phyloP scores from a whole-genome alignment of 2,888 invertebrate genomes.

The Argynnis bischoffii region DNA sequence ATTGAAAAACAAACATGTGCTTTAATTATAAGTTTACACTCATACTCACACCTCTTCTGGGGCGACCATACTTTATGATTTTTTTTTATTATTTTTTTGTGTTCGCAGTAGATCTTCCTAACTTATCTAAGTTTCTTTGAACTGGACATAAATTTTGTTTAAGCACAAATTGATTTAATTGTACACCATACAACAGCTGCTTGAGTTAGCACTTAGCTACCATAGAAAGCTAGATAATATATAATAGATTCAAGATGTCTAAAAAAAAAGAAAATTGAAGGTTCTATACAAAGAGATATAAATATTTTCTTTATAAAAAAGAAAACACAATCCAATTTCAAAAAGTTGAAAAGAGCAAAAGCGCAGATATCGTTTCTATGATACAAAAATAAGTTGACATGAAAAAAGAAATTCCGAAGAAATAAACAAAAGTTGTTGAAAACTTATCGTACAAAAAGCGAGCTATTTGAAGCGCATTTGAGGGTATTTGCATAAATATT shows the following conservation, averaged over 20 bases:
- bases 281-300: no score
- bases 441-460: constrained; percentile 43
- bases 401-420: constrained; percentile 15
- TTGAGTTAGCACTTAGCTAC: no score
- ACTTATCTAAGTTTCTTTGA: no score
- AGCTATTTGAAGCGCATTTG: constrained; percentile 33
- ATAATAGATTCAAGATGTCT: no score
- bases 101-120: neutral
- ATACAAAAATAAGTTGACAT: constrained; percentile 11
- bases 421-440: constrained; percentile 39
- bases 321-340: neutral
- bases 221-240: no score
- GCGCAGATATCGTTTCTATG: constrained; percentile 5
- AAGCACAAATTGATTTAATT: no score
- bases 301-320: neutral
- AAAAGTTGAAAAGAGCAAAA: neutral
- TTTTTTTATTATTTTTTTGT: neutral
- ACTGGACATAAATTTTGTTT: no score
- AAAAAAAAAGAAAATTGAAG: no score
- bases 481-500: constrained; percentile 45
- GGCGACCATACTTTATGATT: constrained; percentile 10
- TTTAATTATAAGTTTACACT: constrained; percentile 30
- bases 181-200: no score
- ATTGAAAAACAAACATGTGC: constrained; percentile 21
- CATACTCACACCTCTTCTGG: constrained; percentile 24